Percentiles rank a stretch among this genome's conserved stretches.
Evolutionary conservation across 2,113 vertebrate species (phyloP).

Genomic region (Colossoma macropomum): DNA sequence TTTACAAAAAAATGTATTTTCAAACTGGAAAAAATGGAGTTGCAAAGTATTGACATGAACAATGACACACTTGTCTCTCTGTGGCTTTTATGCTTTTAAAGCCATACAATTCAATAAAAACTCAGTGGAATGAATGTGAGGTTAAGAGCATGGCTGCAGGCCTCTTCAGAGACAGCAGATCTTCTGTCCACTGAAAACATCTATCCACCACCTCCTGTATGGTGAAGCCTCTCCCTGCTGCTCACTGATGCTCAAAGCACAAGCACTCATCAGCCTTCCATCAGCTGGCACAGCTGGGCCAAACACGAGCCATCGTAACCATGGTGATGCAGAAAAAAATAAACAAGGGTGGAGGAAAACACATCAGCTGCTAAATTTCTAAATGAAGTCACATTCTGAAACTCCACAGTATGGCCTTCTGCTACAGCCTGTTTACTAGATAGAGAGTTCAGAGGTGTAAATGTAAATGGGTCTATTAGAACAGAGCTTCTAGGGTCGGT

Average conservation of each 20-base stretch:
- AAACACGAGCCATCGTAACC: constrained; percentile 22
- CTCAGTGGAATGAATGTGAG: not conserved
- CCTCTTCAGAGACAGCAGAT: not conserved
- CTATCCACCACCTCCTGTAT: constrained; percentile 49
- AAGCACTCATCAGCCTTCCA: constrained; percentile 69
- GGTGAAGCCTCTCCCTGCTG: constrained; percentile 52
- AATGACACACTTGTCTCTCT: no score
- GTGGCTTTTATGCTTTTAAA: no score
- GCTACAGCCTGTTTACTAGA: not conserved
- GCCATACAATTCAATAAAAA: not conserved
- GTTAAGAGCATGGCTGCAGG: not conserved
- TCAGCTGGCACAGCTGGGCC: constrained; percentile 17
- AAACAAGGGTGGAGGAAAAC: constrained; percentile 41
- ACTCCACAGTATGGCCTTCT: not conserved
- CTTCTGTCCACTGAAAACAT: constrained; percentile 15
- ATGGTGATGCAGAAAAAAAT: constrained; percentile 31
- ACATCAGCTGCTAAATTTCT: constrained; percentile 21
- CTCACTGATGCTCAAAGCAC: constrained; percentile 62
- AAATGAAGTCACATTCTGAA: constrained; percentile 58
- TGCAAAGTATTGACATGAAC: no score
- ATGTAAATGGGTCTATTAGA: not conserved
- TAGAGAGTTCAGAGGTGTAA: no score
- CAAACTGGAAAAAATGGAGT: no score
- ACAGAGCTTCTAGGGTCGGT: not conserved
- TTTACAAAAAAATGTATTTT: no score